phyloP scores from a whole-genome alignment of 1,140 invertebrate genomes.

The Phymastichus coffea region DNA sequence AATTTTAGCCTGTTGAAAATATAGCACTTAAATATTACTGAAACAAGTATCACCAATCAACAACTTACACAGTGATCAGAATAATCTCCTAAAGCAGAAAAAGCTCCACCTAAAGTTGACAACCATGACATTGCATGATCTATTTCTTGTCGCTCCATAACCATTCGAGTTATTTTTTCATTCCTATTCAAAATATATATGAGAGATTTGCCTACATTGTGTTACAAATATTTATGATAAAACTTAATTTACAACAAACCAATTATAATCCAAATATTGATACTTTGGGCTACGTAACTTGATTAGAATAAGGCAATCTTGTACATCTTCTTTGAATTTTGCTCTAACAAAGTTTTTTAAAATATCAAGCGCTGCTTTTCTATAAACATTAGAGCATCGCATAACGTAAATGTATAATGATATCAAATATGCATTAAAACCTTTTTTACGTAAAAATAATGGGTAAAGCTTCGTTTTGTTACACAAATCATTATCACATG shows the following conservation, averaged over 20 bases:
- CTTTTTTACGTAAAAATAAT: constrained; percentile 34
- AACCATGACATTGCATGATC: constrained; percentile 90
- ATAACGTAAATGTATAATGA: constrained; percentile 39
- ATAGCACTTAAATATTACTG: not conserved
- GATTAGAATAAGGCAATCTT: constrained; percentile 33
- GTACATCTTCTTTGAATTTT: not conserved
- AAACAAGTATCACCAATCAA: constrained; percentile 18
- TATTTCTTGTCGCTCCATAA: constrained; percentile 70
- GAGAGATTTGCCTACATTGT: not conserved
- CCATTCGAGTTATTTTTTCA: constrained; percentile 48
- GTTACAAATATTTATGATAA: constrained; percentile 6
- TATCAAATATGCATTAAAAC: constrained; percentile 43
- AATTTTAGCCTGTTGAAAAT: constrained; percentile 69
- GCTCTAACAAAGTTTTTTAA: constrained; percentile 26
- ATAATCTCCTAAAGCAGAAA: constrained; percentile 88
- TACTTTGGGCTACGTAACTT: constrained; percentile 54
- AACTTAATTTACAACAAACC: constrained; percentile 48
- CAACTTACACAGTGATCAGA: constrained; percentile 74
- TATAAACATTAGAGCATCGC: constrained; percentile 38
- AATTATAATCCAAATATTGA: constrained; percentile 68
- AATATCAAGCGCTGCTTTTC: constrained; percentile 29
- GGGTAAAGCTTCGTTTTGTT: constrained; percentile 15
- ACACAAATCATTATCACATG: not conserved
- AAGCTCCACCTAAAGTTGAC: constrained; percentile 93
- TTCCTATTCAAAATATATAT: constrained; percentile 41